Evolutionary conservation across 2,888 invertebrate species (phyloP), one percentile per base, ranked within the genome.

Genomic region (Herminia tarsipennalis): DNA sequence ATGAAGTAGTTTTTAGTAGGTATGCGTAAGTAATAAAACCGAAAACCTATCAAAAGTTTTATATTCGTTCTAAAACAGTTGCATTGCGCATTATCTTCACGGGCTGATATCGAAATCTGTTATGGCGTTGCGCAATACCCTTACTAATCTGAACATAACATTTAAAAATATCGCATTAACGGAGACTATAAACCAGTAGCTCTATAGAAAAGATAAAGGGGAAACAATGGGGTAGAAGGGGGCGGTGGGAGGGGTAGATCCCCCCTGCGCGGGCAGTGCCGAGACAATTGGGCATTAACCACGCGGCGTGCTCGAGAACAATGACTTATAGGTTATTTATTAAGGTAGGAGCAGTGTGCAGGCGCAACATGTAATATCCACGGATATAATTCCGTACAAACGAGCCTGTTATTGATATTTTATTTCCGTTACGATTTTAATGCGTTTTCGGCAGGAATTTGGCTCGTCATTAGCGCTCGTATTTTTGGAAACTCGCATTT

Each of bases 361-460:
- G 39, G 47, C 61, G 52, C 59, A 39, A 38, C 45, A 56, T 67
- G 69, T 66, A 63, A 66, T 65, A 67, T 65, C 62, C 69, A 66
- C 69, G 60, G 62, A 67, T 69, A 78, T 78, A 76, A 82, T 78
- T 72, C 70, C 61, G 57, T 62, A 82, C 84, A 87, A 88, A 87
- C 84, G 73, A 86, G 81, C 79, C 69, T 81, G 73, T 84, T 83
- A 85, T 87, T 86, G 81, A 82, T 81, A 80, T 77, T 81, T 81
- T 80, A 80, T 81, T 75, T 73, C 62, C 71, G 67, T 53, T 49
- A 56, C 57, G 50, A 51, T 52, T 47, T 49, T 49, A 35, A 38
- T 47, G 45, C 33, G 28, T 17, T 39, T 48, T 44, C 17, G 27
- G 30, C 25, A 35, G 41, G 37, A 33, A 44, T 43, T 53, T 48